Evolutionary conservation across 2,113 vertebrate species (phyloP), one percentile per base, ranked within the genome.

Genomic region (Dipodomys stephensi): DNA sequence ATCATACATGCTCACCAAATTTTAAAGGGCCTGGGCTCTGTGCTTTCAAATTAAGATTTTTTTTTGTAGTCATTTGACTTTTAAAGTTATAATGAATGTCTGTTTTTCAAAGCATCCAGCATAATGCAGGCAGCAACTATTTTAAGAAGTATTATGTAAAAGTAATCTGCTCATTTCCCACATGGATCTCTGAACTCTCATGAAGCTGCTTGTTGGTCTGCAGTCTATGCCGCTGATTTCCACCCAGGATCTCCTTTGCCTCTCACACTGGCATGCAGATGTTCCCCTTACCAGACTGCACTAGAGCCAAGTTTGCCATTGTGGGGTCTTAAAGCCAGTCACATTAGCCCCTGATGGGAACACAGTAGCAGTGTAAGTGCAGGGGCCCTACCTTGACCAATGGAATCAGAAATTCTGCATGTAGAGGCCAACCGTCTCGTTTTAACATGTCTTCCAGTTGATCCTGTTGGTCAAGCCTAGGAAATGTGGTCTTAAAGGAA

Each of bases 31-130:
- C 93, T 94, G 74, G 94, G 77, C 73, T 97, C 73, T 69, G 74
- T 92, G 46, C 78, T 97, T 96, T 95, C 73, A 97, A 94, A 96
- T 98, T 97, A 97, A 88, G 83, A 71, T 30, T 92, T 97, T 92
- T 92, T 93, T 87, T 92, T 71, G 44, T 69, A 83, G 88, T 96
- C 97, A 97, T 97, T 98, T 97, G 96, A 93, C 96, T 98, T 97
- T 84, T 87, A 87, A 79, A 92, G 92, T 86, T 91, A 92, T 83
- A 96, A 96, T 89, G 46, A 93, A 83, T 93, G 53, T 44, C 74
- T 96, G 83, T 94, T 95, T 57, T 91, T 91, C 79, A 89, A 97
- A 94, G 92, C 96, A 97, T 44, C 73, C 81, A 35, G 0, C 73
- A 95, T 87, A 92, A 91, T 84, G 39, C 23, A 96, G 67, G 86